A percentile compares a stretch with the other conserved stretches of the same genome.
Evolutionary conservation across 1,140 invertebrate genomes (phyloP).

Genomic region (Mamestra configurata): DNA sequence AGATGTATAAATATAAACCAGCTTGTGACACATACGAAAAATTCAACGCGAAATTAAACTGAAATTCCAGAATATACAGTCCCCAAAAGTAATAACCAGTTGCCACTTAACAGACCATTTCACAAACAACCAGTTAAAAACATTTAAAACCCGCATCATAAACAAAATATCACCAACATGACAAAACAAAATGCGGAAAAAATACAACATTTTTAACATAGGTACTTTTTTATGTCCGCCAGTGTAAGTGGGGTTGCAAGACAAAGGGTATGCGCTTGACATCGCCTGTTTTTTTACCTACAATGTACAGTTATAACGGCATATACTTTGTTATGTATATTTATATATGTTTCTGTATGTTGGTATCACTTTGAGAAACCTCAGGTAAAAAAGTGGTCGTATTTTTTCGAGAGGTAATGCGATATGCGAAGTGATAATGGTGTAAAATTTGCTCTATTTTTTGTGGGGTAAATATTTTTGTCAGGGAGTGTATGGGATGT

Average conservation of each 20-base stretch:
- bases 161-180: not conserved
- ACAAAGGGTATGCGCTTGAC: conserved; percentile 41
- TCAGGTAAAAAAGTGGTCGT: conserved; percentile 7
- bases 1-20: too few species aligned
- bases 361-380: conserved; percentile 31
- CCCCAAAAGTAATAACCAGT: not conserved
- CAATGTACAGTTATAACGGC: conserved; percentile 6
- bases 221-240: conserved; percentile 31
- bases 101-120: not conserved
- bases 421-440: not conserved
- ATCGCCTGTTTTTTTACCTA: conserved; percentile 17
- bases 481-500: not conserved
- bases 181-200: conserved; percentile 7
- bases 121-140: not conserved
- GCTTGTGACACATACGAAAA: too few species aligned
- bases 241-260: conserved; percentile 42
- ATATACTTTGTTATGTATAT: not conserved
- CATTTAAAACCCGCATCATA: conserved; percentile 16
- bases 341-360: not conserved
- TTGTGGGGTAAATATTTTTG: not conserved
- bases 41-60: not conserved
- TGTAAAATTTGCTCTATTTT: not conserved
- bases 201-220: conserved; percentile 15
- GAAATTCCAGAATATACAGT: not conserved
- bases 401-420: not conserved